These are phyloP conservation scores for Sus cebifrons DNA, from an alignment of 2,797 vertebrate species.

Conservation along the genomic window DNA sequence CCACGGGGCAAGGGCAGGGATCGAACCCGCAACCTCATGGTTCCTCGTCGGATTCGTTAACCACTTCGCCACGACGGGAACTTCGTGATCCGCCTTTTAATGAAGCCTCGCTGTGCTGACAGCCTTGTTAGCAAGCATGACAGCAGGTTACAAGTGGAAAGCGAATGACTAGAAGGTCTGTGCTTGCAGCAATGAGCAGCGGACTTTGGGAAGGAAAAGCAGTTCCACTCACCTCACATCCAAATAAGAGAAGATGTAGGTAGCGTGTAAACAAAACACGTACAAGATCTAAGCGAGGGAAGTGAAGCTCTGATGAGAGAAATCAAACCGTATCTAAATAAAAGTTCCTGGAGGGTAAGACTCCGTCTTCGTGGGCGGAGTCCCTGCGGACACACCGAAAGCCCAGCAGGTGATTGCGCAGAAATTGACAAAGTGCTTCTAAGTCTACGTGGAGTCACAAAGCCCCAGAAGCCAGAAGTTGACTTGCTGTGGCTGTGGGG, in stretches of 20 bases:
- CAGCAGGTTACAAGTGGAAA: not conserved
- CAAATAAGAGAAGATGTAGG: rapidly evolving
- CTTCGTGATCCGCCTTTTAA: not conserved
- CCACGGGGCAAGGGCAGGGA: no score
- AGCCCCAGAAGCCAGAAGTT: no score
- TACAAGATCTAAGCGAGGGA: rapidly evolving
- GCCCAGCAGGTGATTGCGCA: not conserved
- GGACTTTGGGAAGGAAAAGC: not conserved
- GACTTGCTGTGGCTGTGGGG: no score
- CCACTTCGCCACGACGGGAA: no score
- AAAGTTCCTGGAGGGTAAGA: rapidly evolving
- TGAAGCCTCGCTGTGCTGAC: rapidly evolving
- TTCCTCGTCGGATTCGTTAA: no score
- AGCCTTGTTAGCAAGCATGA: not conserved
- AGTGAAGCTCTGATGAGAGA: no score
- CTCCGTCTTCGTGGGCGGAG: rapidly evolving
- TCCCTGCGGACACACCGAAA: no score
- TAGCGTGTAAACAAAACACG: rapidly evolving
- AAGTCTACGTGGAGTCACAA: rapidly evolving
- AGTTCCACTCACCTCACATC: rapidly evolving
- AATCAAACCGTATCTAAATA: not conserved
- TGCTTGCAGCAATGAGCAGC: not conserved
- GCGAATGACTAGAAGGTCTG: rapidly evolving
- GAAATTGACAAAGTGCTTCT: not conserved
- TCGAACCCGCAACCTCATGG: no score